phyloP scores from a whole-genome alignment of 2,888 invertebrate species.

The Epicampocera succincta region DNA sequence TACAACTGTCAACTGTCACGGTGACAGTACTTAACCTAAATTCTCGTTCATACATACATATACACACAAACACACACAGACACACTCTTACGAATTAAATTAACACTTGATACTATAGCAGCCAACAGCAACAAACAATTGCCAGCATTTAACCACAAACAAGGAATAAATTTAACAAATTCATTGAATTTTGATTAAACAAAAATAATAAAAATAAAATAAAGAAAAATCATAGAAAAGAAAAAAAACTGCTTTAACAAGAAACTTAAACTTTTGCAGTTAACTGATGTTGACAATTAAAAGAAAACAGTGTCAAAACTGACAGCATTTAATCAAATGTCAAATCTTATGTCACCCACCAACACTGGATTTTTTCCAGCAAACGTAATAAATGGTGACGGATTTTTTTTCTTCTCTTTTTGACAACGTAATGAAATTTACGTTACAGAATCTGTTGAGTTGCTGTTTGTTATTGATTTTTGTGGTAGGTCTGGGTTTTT shows the following conservation, averaged over 20 bases:
- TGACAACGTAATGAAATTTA: neutral
- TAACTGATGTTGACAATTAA: slow-evolving; percentile 71
- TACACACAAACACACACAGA: slow-evolving; percentile 1
- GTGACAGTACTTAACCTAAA: slow-evolving; percentile 69
- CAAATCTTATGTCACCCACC: slow-evolving; percentile 70
- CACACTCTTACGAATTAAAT: slow-evolving; percentile 31
- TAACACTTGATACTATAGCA: slow-evolving; percentile 58
- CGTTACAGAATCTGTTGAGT: slow-evolving; percentile 26
- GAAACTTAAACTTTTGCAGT: slow-evolving; percentile 57
- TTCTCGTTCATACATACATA: slow-evolving; percentile 46
- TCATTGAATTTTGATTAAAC: slow-evolving; percentile 27
- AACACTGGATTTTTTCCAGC: neutral
- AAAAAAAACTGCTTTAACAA: slow-evolving; percentile 31
- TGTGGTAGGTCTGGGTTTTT: slow-evolving; percentile 62
- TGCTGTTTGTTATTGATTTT: slow-evolving; percentile 17
- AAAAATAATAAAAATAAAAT: neutral
- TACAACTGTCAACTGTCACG: slow-evolving; percentile 69
- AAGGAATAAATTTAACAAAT: slow-evolving; percentile 53
- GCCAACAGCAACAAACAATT: slow-evolving; percentile 35
- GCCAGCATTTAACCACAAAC: slow-evolving; percentile 32
- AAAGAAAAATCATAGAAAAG: neutral
- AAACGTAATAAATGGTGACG: slow-evolving; percentile 2
- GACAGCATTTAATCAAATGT: slow-evolving; percentile 73
- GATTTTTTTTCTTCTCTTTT: neutral
- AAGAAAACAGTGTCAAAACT: slow-evolving; percentile 72